Evolutionary conservation across 2,888 invertebrate species (phyloP).

Genomic region (Phytoseiulus persimilis): DNA sequence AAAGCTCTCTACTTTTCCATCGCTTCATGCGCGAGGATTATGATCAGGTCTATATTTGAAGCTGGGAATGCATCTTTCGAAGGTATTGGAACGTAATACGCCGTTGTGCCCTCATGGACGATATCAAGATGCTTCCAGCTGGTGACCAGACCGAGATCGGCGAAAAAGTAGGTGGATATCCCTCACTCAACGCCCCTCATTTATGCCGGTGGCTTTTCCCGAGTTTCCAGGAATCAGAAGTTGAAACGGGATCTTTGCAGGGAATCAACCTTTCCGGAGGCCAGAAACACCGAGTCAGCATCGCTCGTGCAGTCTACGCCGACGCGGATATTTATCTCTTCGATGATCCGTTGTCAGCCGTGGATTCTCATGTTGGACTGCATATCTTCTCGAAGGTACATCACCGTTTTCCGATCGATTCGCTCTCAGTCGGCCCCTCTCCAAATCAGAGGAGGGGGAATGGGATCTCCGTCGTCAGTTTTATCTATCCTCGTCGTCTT

Average conservation of each 20-base stretch:
- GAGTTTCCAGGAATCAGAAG: no score
- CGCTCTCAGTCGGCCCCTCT: background rate
- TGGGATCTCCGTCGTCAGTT: no score
- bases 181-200: no score
- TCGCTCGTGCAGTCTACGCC: conserved; percentile 22
- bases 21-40: no score
- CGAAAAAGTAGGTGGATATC: background rate
- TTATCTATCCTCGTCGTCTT: no score
- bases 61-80: background rate
- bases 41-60: no score
- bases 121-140: conserved; percentile 7
- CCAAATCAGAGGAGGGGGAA: no score
- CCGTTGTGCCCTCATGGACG: background rate
- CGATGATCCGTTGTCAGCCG: background rate
- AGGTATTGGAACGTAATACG: background rate
- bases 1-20: no score
- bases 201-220: no score
- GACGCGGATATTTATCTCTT: conserved; percentile 6
- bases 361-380: conserved; percentile 19
- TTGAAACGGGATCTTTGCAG: no score
- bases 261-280: conserved; percentile 12
- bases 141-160: conserved; percentile 18
- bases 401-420: background rate
- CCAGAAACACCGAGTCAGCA: conserved; percentile 20
- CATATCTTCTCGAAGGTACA: background rate